Percentiles rank a stretch among this genome's conserved stretches.
These are phyloP conservation scores for Phlogophora meticulosa DNA, from an alignment of 2,888 invertebrate genomes.

Conservation along the genomic window DNA sequence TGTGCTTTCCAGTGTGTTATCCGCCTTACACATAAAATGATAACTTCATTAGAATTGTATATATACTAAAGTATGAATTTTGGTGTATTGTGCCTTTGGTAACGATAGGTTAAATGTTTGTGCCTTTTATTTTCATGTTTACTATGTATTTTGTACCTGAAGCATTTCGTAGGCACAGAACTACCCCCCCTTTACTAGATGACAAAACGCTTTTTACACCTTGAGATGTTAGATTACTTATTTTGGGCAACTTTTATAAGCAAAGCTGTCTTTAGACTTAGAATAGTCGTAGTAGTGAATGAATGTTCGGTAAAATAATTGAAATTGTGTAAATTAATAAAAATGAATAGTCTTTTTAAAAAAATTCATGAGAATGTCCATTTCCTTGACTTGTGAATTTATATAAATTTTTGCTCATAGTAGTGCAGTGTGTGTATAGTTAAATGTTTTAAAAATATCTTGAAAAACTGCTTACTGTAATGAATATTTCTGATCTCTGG, in stretches of 20 bases:
- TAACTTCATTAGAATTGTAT: slow-evolving; percentile 56
- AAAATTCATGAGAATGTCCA: slow-evolving; percentile 63
- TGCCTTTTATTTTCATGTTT: slow-evolving; percentile 87
- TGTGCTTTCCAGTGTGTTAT: too few relatives aligned
- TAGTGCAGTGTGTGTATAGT: slow-evolving; percentile 47
- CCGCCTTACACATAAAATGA: slow-evolving; percentile 24
- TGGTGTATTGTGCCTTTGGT: slow-evolving; percentile 88
- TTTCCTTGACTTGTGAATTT: slow-evolving; percentile 59
- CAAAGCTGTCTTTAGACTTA: slow-evolving; percentile 63
- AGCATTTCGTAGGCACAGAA: slow-evolving; percentile 72
- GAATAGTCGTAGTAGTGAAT: slow-evolving; percentile 60
- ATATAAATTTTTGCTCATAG: slow-evolving; percentile 47
- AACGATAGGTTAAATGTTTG: slow-evolving; percentile 85
- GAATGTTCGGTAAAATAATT: slow-evolving; percentile 52
- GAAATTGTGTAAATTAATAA: slow-evolving; percentile 43
- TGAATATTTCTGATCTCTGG: slow-evolving; percentile 13
- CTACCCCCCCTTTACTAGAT: slow-evolving; percentile 58
- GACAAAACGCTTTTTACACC: slow-evolving; percentile 69
- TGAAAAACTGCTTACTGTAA: slow-evolving; percentile 28
- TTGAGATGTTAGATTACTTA: slow-evolving; percentile 58
- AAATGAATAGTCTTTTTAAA: slow-evolving; percentile 47
- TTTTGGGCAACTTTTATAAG: slow-evolving; percentile 64
- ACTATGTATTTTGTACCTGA: slow-evolving; percentile 85
- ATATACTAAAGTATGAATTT: slow-evolving; percentile 74
- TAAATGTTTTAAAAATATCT: slow-evolving; percentile 35